Evolutionary conservation across 2,113 vertebrate species (phyloP), one percentile per base, ranked within the genome.

Genomic region (Odontesthes bonariensis): DNA sequence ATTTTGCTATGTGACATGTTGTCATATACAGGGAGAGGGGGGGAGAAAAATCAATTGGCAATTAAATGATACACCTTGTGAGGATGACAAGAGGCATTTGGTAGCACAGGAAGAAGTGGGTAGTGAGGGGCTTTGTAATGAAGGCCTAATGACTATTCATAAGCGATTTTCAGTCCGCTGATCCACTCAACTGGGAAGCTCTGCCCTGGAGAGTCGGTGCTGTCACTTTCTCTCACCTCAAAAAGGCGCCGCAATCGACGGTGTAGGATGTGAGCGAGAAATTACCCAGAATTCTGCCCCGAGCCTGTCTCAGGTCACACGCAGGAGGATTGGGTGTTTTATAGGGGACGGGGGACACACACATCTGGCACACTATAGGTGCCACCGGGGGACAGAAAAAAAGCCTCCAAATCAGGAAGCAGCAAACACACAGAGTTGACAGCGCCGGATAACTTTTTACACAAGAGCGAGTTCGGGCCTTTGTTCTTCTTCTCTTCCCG

Each of bases 61-160:
- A 99, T 99, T 99, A 99, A 99, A 97, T 95, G 96, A 97, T 98
- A 97, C 96, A 98, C 97, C 97, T 99, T 98, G 96, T 96, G 96
- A 97, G 95, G 95, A 97, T 97, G 97, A 98, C 96, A 97, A 96
- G 97, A 97, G 96, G 95, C 96, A 96, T 98, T 99, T 97, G 96
- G 96, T 96, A 96, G 95, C 95, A 80, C 95, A 93, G 95, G 95
- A 96, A 96, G 96, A 94, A 94, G 84, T 95, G 94, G 94, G 65
- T 68, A 68, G 65, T 38, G 95, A 96, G 96, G 96, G 95, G 95
- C 87, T 96, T 95, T 95, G 96, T 98, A 97, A 98, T 96, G 96
- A 97, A 97, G 96, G 96, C 95, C 96, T 99, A 97, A 99, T 99
- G 98, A 99, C 96, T 98, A 98, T 99, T 99, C 97, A 98, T 97